Evolutionary conservation across 2,888 invertebrate species (phyloP).

Genomic region (Habrosyne pyritoides): DNA sequence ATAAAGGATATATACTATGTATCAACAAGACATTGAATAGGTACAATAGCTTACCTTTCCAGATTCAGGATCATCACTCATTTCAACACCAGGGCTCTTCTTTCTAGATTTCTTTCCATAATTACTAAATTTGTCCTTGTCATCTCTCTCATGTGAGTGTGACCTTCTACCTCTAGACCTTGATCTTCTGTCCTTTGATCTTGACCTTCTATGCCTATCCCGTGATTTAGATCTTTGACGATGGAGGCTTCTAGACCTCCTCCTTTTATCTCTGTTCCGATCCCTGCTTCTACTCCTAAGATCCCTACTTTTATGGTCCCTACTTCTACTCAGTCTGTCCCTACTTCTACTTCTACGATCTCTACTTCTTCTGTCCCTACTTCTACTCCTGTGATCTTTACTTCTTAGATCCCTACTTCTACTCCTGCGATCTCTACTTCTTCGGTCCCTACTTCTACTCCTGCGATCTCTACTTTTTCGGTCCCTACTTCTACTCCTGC

Average conservation of each 20-base stretch:
- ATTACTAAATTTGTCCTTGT: slow-evolving; percentile 53
- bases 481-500: slow-evolving; percentile 17
- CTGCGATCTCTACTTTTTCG: slow-evolving; percentile 41
- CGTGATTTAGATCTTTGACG: slow-evolving; percentile 46
- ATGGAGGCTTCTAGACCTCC: slow-evolving; percentile 47
- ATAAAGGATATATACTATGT: too few relatives aligned
- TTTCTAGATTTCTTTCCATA: slow-evolving; percentile 59
- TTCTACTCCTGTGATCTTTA: slow-evolving; percentile 40
- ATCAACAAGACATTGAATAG: too few relatives aligned
- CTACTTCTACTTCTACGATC: slow-evolving; percentile 48
- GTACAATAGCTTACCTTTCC: slow-evolving; percentile 84
- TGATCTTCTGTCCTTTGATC: slow-evolving; percentile 38
- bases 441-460: slow-evolving; percentile 47
- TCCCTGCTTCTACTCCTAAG: slow-evolving; percentile 48
- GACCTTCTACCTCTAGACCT: slow-evolving; percentile 50
- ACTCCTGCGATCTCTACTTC: slow-evolving; percentile 44
- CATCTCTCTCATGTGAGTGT: slow-evolving; percentile 50
- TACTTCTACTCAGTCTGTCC: slow-evolving; percentile 41
- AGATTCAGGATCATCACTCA: slow-evolving; percentile 90
- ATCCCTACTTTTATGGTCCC: slow-evolving; percentile 42
- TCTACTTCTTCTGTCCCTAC: slow-evolving; percentile 40
- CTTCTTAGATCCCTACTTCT: slow-evolving; percentile 44
- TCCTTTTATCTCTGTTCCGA: slow-evolving; percentile 43
- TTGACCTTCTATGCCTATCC: slow-evolving; percentile 44
- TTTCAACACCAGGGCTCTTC: slow-evolving; percentile 78